Evolutionary conservation across 2,888 invertebrate species (phyloP).

Genomic region (Troides helena): DNA sequence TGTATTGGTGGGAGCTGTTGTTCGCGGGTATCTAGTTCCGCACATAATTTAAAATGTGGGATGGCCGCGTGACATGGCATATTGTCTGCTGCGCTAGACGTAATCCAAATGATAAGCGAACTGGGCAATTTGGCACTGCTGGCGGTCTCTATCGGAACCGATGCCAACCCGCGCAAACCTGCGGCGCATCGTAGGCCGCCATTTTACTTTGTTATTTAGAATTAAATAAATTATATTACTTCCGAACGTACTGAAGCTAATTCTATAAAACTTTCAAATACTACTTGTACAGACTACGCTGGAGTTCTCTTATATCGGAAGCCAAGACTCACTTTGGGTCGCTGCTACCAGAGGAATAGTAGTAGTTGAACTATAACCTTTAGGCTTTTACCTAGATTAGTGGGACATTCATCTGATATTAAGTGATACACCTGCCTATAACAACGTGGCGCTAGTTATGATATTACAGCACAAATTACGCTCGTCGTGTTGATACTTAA

Average conservation of each 20-base stretch:
- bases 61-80: constrained; percentile 40
- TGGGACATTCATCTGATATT: too few species aligned
- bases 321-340: too few species aligned
- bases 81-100: constrained; percentile 44
- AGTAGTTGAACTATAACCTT: too few species aligned
- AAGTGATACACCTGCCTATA: too few species aligned
- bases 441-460: too few species aligned
- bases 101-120: constrained; percentile 74
- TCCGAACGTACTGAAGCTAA: constrained; percentile 30
- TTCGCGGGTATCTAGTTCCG: constrained; percentile 38
- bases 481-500: too few species aligned
- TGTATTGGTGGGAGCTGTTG: constrained; percentile 30
- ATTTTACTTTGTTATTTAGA: constrained; percentile 54
- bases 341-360: too few species aligned
- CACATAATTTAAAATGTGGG: constrained; percentile 50
- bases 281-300: too few species aligned
- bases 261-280: too few species aligned
- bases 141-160: constrained; percentile 58
- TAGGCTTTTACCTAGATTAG: too few species aligned
- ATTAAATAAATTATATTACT: constrained; percentile 63
- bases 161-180: constrained; percentile 63
- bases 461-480: too few species aligned
- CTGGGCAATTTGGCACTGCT: constrained; percentile 72
- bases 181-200: constrained; percentile 49
- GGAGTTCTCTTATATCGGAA: too few species aligned